Evolutionary conservation across 2,113 vertebrate species (phyloP), one percentile per base, ranked within the genome.

Genomic region (Caloenas nicobarica): DNA sequence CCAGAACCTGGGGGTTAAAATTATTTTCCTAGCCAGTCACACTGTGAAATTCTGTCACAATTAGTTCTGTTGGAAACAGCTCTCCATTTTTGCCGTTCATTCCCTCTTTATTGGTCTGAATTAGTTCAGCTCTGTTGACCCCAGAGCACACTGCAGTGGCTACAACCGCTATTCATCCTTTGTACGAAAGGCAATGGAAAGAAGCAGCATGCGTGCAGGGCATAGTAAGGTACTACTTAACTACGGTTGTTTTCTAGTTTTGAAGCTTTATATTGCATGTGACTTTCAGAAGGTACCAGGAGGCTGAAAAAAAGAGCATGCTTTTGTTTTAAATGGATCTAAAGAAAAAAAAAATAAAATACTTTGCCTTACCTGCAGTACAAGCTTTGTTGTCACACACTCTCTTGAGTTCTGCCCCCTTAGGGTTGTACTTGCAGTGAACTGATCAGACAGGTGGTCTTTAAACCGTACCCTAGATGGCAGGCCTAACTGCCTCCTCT

Each of bases 391-490:
- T 42, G 94, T 98, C 72, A 98, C 95, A 91, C 99, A 99, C 3
- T 85, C 48, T 80, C 86, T 95, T 51, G 97, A 97, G 40, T 98
- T 98, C 97, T 99, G 99, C 28, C 97, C 96, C 16, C 80, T 96
- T 21, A 99, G 97, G 28, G 97, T 98, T n/a, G 99, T 88, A 36
- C 90, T 98, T 80, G 98, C 97, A 5, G 97, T 98, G 9, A 98
- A 97, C 92, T 98, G 97, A 71, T 99, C 98, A 25, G 98, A 96
- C 4, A 97, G 97, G 16, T 95, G 98, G 86, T 97, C 98, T 89
- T 86, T 94, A 97, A 99, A 99, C 42, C 96, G 97, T 24, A 98
- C 98, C 97, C 99, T 98, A 11, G 99, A 98, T 0, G 96, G 97
- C 65, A 99, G 95, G 8, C 98, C 98, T 58, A 98, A 96, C 92